These are phyloP conservation scores for Dolichoris vasculosae DNA, from an alignment of 1,140 invertebrate species.

Conservation along the genomic window DNA sequence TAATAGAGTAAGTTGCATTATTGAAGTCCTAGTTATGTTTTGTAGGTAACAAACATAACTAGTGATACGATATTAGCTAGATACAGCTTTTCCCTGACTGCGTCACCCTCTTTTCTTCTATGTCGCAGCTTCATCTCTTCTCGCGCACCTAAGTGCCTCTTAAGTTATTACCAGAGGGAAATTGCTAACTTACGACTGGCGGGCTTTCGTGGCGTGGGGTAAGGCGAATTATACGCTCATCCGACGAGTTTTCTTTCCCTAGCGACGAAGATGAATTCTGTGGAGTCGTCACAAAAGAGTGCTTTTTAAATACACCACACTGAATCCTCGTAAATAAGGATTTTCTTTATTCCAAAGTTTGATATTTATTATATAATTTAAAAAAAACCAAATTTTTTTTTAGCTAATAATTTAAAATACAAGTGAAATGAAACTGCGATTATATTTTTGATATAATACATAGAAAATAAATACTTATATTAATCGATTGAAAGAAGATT, in stretches of 20 bases:
- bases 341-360: not conserved
- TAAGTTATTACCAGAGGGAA: conserved; percentile 43
- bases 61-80: conserved; percentile 8
- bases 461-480: too few species aligned
- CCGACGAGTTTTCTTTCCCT: not conserved
- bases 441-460: too few species aligned
- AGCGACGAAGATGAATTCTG: not conserved
- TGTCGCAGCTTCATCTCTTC: not conserved
- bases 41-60: conserved; percentile 8
- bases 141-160: conserved; percentile 26
- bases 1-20: not conserved
- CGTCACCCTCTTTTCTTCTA: not conserved
- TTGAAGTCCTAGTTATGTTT: not conserved
- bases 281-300: not conserved
- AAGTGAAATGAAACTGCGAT: too few species aligned
- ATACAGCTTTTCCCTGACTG: conserved; percentile 6
- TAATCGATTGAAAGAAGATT: too few species aligned
- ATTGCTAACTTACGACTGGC: conserved; percentile 36
- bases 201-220: not conserved
- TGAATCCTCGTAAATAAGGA: not conserved
- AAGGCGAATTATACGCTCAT: conserved; percentile 25
- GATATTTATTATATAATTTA: too few species aligned
- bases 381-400: not conserved
- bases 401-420: too few species aligned
- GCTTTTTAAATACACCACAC: not conserved